A percentile compares a stretch with the other conserved stretches of the same genome.
phyloP scores from a whole-genome alignment of 2,888 invertebrate genomes.

The Scaptomyza polygonia region DNA sequence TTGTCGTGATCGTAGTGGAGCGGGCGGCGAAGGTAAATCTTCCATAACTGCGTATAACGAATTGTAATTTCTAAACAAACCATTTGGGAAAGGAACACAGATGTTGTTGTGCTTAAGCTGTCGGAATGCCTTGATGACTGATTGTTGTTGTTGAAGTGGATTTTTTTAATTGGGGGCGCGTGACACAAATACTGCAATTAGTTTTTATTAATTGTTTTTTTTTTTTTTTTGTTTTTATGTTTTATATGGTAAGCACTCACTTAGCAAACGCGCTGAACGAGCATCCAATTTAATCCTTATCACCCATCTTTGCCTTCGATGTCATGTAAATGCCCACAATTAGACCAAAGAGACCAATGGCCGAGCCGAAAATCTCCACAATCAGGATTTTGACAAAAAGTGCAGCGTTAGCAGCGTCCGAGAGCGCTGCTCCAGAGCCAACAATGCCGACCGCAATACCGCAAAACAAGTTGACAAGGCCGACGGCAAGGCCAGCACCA shows the following conservation, averaged over 20 bases:
- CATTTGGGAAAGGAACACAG: slow-evolving; percentile 46
- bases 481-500: slow-evolving; percentile 97
- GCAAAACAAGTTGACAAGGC: slow-evolving; percentile 97
- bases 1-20: slow-evolving; percentile 41
- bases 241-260: slow-evolving; percentile 36
- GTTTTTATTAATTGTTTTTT: slow-evolving; percentile 18
- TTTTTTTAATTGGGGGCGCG: slow-evolving; percentile 44
- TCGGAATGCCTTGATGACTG: slow-evolving; percentile 70
- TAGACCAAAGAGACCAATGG: slow-evolving; percentile 98
- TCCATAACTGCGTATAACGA: slow-evolving; percentile 50
- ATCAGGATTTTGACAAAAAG: slow-evolving; percentile 99
- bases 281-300: slow-evolving; percentile 84
- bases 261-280: neutral
- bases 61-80: slow-evolving; percentile 68
- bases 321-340: slow-evolving; percentile 99
- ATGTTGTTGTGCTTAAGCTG: slow-evolving; percentile 49
- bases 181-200: slow-evolving; percentile 42
- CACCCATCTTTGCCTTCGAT: slow-evolving; percentile 92
- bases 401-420: slow-evolving; percentile 98
- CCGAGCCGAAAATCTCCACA: slow-evolving; percentile 99
- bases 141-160: slow-evolving; percentile 45
- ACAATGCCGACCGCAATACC: slow-evolving; percentile 97
- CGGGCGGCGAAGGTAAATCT: slow-evolving; percentile 5
- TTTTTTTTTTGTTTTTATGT: slow-evolving; percentile 2
- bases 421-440: slow-evolving; percentile 98